Conservation (phyloP, 2,888 invertebrate species). For the Charanyca ferruginea region DNA sequence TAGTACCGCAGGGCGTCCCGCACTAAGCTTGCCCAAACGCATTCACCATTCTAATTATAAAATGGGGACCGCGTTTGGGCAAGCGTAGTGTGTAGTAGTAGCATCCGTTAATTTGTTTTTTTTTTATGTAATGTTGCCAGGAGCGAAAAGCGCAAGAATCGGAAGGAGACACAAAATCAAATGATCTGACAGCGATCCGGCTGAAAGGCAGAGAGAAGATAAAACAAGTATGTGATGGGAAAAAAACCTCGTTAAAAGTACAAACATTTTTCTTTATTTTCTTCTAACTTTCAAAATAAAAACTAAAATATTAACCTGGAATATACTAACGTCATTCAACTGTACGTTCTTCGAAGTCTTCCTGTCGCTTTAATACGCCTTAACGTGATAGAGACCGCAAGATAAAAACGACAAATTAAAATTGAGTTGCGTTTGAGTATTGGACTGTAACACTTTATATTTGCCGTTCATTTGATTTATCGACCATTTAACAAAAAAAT, state of each 20-base stretch:
- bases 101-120: neutral
- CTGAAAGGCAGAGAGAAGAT: constrained; percentile 95
- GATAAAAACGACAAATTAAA: neutral
- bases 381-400: neutral
- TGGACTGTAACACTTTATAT: neutral
- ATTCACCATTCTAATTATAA: too few relatives aligned
- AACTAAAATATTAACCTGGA: neutral
- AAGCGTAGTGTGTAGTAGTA: too few relatives aligned
- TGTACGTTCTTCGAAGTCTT: neutral
- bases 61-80: too few relatives aligned
- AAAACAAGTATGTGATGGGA: constrained; percentile 91
- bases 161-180: constrained; percentile 85
- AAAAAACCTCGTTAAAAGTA: constrained; percentile 44
- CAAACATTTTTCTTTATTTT: constrained; percentile 24
- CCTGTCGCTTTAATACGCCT: neutral
- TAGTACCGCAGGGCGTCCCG: too few relatives aligned
- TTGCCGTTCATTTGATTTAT: neutral
- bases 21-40: too few relatives aligned
- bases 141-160: constrained; percentile 85
- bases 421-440: neutral
- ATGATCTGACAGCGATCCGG: constrained; percentile 86
- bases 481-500: too few relatives aligned
- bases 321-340: neutral
- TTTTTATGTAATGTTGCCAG: constrained; percentile 58
- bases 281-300: constrained; percentile 12